These are phyloP conservation scores for Podarcis lilfordi DNA, from an alignment of 2,797 vertebrate species.

Conservation along the genomic window DNA sequence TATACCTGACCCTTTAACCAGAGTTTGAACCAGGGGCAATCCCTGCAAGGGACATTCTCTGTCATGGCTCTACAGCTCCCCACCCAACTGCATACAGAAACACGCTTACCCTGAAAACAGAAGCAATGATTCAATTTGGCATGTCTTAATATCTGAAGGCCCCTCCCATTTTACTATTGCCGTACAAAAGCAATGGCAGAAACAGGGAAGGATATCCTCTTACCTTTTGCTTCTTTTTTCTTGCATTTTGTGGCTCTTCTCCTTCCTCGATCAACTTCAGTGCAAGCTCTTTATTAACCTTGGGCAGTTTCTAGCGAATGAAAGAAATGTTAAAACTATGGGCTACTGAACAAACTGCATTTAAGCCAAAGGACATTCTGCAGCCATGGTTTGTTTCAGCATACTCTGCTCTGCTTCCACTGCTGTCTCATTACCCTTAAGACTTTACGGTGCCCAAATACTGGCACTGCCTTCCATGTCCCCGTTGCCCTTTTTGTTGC, in stretches of 20 bases:
- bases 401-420: no score
- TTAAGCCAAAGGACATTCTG: no score
- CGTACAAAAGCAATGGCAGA: not conserved
- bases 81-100: not conserved
- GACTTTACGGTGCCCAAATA: no score
- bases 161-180: not conserved
- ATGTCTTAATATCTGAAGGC: not conserved
- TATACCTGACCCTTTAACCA: not conserved
- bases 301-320: slow-evolving; percentile 88
- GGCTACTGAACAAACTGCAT: no score
- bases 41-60: not conserved
- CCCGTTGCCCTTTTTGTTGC: no score
- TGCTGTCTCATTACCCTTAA: no score
- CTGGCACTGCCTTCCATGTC: no score
- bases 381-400: no score
- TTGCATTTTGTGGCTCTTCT: slow-evolving; percentile 79
- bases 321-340: not conserved
- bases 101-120: not conserved
- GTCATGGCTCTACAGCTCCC: not conserved
- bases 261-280: slow-evolving; percentile 96
- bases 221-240: slow-evolving; percentile 93
- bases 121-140: not conserved
- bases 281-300: slow-evolving; percentile 95
- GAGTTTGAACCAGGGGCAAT: not conserved
- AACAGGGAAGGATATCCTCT: slow-evolving; percentile 25